Evolutionary conservation across 2,113 vertebrate species (phyloP), one percentile per base, ranked within the genome.

Genomic region (Pimephales promelas): DNA sequence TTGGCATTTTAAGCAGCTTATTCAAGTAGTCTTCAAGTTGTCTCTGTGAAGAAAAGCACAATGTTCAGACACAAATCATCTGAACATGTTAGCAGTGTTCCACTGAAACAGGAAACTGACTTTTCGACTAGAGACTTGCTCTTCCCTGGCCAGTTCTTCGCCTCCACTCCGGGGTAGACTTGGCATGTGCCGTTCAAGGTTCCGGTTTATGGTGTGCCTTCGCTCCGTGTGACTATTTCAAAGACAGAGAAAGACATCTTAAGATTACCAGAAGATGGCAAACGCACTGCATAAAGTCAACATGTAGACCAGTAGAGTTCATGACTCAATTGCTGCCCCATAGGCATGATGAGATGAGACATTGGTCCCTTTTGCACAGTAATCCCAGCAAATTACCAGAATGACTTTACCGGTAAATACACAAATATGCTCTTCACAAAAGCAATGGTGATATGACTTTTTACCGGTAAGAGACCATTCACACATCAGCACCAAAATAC

Each of bases 1-100:
- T 93, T 0, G 92, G 93, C 96, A 96, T 98, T 92, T 94, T 96
- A 4, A 99, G 93, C 87, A 99, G 94, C 34, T 95, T 97, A 78
- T 97, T 96, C 92, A 99, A 88, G 90, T 99, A 99, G 90, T 99
- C 98, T 85, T 99, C 98, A 73, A 99, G 92, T 89, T 99, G 97
- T 91, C 95, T 99, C 98, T 99, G 83, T 28, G 54, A 34, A 75
- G 0, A 20, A 74, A 16, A 82, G 34, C 22, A 79, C 54, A 80
- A 24, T 14, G 47, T 34, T 62, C 22, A 73, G 34, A 70, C 34
- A 68, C 31, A 0, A 70, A 13, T n/a, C 34, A n/a, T 40, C 10
- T 40, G 34, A n/a, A 3, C 3, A 4, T 13, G 34, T 40, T 20
- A n/a, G 66, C 20, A 70, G 66, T 5, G 31, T 76, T 5, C 31